A percentile compares a stretch with the other conserved stretches of the same genome.
phyloP scores from a whole-genome alignment of 2,797 vertebrate genomes.

The Lepus oiostolus region DNA sequence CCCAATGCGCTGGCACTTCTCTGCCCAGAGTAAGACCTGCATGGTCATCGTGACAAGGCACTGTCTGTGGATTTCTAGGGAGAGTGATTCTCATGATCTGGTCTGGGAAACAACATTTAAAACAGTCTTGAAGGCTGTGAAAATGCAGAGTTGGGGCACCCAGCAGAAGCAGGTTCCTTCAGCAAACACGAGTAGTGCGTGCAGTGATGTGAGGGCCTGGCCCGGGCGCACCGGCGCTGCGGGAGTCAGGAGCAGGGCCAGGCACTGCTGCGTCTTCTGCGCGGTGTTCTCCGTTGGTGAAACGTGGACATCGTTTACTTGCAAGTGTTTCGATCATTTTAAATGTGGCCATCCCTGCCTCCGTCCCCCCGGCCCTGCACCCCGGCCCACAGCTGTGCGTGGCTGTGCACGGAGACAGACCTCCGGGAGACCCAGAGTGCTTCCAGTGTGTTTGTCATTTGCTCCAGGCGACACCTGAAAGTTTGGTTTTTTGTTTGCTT shows the following conservation, averaged over 20 bases:
- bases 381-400: too few relatives aligned
- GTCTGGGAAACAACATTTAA: conserved; percentile 16
- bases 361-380: too few relatives aligned
- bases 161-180: background rate
- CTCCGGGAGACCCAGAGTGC: background rate
- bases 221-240: background rate
- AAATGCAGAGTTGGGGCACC: conserved; percentile 36
- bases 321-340: background rate
- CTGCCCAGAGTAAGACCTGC: background rate
- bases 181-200: background rate
- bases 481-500: background rate
- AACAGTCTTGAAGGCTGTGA: background rate
- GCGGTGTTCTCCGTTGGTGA: background rate
- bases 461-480: background rate
- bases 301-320: background rate
- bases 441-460: background rate
- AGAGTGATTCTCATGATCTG: background rate
- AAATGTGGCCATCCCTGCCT: background rate
- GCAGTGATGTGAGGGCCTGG: background rate
- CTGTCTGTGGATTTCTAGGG: conserved; percentile 29
- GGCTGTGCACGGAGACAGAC: accelerated
- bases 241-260: background rate
- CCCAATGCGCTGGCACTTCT: background rate
- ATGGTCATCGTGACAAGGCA: background rate
- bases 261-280: background rate